phyloP scores from a whole-genome alignment of 2,113 vertebrate species.

The Beaufortia kweichowensis region DNA sequence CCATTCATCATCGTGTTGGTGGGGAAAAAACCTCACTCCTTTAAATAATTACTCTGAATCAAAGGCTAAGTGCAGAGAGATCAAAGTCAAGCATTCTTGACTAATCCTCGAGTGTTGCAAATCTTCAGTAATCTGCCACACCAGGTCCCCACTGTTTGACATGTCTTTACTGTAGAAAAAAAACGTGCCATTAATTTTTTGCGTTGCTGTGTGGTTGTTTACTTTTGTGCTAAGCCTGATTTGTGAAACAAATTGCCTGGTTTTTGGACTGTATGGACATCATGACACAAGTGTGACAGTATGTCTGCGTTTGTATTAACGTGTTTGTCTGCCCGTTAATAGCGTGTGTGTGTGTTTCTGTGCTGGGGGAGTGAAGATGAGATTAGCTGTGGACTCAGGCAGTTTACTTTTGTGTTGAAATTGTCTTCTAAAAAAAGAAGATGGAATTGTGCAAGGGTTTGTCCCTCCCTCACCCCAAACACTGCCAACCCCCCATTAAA shows the following conservation, averaged over 20 bases:
- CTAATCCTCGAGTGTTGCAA: conserved; percentile 74
- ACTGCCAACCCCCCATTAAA: neutral
- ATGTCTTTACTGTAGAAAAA: conserved; percentile 77
- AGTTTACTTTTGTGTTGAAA: conserved; percentile 52
- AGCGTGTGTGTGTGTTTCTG: conserved; percentile 54
- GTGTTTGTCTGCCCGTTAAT: conserved; percentile 47
- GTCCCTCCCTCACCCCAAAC: conserved; percentile 32
- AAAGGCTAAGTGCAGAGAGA: conserved; percentile 69
- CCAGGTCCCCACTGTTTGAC: conserved; percentile 72
- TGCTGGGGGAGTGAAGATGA: conserved; percentile 34
- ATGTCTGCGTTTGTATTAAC: conserved; percentile 40
- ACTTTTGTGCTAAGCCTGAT: conserved; percentile 64
- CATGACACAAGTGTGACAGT: conserved; percentile 35
- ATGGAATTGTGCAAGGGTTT: conserved; percentile 38
- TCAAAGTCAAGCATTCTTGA: conserved; percentile 73
- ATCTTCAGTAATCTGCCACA: conserved; percentile 72
- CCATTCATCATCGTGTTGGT: conserved; percentile 63
- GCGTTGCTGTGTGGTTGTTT: conserved; percentile 66
- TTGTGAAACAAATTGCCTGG: conserved; percentile 58
- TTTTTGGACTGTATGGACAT: conserved; percentile 61
- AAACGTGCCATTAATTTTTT: conserved; percentile 70
- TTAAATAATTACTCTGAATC: conserved; percentile 74
- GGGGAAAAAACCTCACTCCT: conserved; percentile 57
- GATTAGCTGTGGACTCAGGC: conserved; percentile 38
- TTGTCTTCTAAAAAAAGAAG: conserved; percentile 27